phyloP scores from a whole-genome alignment of 92 coral and sea anemone genomes.

The Diadumene lineata region DNA sequence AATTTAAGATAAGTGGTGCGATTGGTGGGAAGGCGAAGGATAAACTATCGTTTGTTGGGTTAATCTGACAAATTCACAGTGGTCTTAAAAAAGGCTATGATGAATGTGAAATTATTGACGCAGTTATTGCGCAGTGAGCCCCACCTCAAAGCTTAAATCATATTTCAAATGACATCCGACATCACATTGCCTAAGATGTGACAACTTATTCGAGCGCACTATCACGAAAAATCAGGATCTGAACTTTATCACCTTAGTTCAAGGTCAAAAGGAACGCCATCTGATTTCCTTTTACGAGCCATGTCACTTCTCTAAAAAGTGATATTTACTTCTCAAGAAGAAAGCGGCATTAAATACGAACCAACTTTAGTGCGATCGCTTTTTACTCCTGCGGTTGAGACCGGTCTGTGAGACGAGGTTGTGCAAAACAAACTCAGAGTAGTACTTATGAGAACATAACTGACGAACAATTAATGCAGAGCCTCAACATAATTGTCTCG shows the following conservation, averaged over 20 bases:
- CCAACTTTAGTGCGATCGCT: constrained; percentile 10
- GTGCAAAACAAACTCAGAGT: constrained; percentile 21
- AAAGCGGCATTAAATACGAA: constrained; percentile 23
- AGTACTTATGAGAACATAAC: constrained; percentile 9
- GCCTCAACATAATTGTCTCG: constrained; percentile 31
- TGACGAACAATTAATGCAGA: constrained; percentile 28
- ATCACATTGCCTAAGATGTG: too few species aligned
- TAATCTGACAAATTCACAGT: too few species aligned
- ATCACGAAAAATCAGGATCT: too few species aligned
- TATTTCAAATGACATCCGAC: too few species aligned
- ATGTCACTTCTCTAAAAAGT: constrained; percentile 8
- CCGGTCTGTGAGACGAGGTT: constrained; percentile 28
- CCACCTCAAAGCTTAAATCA: too few species aligned
- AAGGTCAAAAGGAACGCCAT: constrained; percentile 10
- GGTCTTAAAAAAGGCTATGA: too few species aligned
- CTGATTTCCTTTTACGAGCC: constrained; percentile 9
- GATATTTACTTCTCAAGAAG: constrained; percentile 31
- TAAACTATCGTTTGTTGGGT: too few species aligned
- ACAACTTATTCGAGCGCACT: too few species aligned
- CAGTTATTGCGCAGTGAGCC: too few species aligned
- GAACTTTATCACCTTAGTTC: background rate
- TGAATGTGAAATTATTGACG: too few species aligned
- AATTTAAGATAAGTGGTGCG: too few species aligned
- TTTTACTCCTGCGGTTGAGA: constrained; percentile 26
- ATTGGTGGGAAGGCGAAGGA: too few species aligned